Conservation (phyloP, 2,888 invertebrate species). For the Drosophila nr. perissopoda region DNA sequence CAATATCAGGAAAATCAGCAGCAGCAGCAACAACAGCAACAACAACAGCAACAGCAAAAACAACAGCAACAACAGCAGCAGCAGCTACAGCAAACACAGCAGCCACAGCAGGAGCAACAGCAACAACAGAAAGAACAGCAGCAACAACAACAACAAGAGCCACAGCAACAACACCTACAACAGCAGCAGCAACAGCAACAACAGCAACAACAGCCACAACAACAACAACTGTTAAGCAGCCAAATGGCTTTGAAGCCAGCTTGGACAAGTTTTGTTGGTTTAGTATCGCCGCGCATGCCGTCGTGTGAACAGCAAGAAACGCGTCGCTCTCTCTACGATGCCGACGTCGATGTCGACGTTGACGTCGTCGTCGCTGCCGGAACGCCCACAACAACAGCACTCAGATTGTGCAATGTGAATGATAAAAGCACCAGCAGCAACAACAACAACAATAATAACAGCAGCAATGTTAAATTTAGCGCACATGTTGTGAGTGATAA, state of each 20-base stretch:
- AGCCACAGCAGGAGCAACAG: conserved; percentile 53
- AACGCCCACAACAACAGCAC: conserved; percentile 71
- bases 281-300: conserved; percentile 81
- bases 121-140: conserved; percentile 50
- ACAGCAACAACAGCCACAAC: conserved; percentile 39
- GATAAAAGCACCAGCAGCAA: conserved; percentile 64
- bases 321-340: conserved; percentile 51
- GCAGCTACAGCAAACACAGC: conserved; percentile 50
- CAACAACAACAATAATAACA: conserved; percentile 43
- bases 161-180: conserved; percentile 31
- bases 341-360: conserved; percentile 23
- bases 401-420: conserved; percentile 73
- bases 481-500: conserved; percentile 56
- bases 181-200: conserved; percentile 39
- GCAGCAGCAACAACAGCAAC: conserved; percentile 30
- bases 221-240: conserved; percentile 51
- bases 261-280: conserved; percentile 79
- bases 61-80: conserved; percentile 43
- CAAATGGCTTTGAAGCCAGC: conserved; percentile 72
- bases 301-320: conserved; percentile 74
- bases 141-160: conserved; percentile 48
- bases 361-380: conserved; percentile 47
- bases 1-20: conserved; percentile 37
- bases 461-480: conserved; percentile 51
- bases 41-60: conserved; percentile 20